A percentile compares a stretch with the other conserved stretches of the same genome.
phyloP scores from a whole-genome alignment of 2,888 invertebrate genomes.

The Cryptocephalus moraei region DNA sequence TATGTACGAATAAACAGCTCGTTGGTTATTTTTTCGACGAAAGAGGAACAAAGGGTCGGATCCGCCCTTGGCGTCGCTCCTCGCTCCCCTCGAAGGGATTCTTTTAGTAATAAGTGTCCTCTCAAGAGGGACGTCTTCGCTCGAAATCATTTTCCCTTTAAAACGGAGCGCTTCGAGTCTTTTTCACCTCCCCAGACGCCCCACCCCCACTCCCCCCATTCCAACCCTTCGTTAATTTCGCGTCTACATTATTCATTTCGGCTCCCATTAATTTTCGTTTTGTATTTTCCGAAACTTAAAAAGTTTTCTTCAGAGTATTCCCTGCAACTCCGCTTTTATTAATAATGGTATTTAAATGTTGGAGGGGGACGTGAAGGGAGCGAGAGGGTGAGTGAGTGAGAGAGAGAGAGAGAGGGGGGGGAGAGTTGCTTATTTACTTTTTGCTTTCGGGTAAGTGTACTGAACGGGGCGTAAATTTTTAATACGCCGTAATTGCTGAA shows the following conservation, averaged over 20 bases:
- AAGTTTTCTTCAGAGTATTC: conserved; percentile 10
- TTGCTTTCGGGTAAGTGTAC: no score
- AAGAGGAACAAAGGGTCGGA: no score
- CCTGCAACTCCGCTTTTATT: conserved; percentile 6
- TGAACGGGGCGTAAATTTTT: no score
- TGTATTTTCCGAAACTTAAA: conserved; percentile 16
- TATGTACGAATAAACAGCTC: no score
- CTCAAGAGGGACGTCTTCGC: conserved; percentile 5
- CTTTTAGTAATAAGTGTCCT: conserved; percentile 9
- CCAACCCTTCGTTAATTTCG: conserved; percentile 26
- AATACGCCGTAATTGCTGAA: no score
- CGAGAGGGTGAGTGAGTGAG: no score
- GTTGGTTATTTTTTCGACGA: no score
- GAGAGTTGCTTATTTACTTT: no score
- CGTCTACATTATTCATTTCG: conserved; percentile 25
- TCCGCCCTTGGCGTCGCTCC: background rate
- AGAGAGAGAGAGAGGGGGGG: no score
- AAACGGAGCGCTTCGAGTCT: conserved; percentile 11
- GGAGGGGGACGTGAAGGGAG: no score
- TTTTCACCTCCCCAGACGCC: conserved; percentile 7
- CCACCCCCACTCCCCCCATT: conserved; percentile 10
- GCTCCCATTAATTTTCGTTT: conserved; percentile 30
- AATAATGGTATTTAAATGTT: conserved; percentile 12
- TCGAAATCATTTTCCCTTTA: conserved; percentile 9
- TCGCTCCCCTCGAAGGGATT: conserved; percentile 7